These are phyloP conservation scores for Psittacula derbiana DNA, from an alignment of 2,797 vertebrate species.

Conservation along the genomic window DNA sequence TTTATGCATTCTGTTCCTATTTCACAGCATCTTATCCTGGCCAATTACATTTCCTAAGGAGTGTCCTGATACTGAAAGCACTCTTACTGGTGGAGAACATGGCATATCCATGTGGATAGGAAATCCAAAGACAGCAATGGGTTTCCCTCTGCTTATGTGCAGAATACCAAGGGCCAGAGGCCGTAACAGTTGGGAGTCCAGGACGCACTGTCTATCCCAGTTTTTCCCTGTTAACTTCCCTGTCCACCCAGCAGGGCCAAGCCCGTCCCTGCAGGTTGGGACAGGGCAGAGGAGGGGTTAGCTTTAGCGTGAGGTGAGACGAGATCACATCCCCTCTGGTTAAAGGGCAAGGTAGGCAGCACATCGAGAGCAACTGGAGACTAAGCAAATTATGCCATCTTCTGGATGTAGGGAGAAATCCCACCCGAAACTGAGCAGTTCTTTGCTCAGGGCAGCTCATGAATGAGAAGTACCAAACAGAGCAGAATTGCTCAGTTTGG, in stretches of 20 bases:
- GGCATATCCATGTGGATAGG: not conserved
- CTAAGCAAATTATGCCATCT: constrained; percentile 2
- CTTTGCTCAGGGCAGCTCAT: rapidly evolving
- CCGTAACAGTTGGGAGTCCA: rapidly evolving
- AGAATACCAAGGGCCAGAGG: not conserved
- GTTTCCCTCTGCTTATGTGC: not conserved
- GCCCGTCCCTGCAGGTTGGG: not conserved
- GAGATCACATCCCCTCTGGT: not conserved
- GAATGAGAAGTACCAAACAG: not conserved
- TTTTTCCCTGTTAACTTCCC: not conserved
- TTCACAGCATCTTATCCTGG: not conserved
- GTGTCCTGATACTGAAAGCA: not conserved
- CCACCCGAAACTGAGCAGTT: rapidly evolving
- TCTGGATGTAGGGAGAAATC: constrained; percentile 7
- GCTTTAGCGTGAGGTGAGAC: not conserved
- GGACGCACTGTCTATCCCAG: rapidly evolving
- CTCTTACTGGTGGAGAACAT: not conserved
- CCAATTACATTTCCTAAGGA: not conserved
- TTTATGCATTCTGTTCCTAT: not conserved
- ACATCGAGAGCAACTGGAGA: not conserved
- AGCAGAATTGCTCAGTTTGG: not conserved
- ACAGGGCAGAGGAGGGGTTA: not conserved
- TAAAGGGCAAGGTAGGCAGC: not conserved
- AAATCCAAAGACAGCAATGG: not conserved
- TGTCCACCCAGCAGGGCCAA: not conserved